phyloP scores from a whole-genome alignment of 1,140 invertebrate genomes.

The Dreissena polymorpha region DNA sequence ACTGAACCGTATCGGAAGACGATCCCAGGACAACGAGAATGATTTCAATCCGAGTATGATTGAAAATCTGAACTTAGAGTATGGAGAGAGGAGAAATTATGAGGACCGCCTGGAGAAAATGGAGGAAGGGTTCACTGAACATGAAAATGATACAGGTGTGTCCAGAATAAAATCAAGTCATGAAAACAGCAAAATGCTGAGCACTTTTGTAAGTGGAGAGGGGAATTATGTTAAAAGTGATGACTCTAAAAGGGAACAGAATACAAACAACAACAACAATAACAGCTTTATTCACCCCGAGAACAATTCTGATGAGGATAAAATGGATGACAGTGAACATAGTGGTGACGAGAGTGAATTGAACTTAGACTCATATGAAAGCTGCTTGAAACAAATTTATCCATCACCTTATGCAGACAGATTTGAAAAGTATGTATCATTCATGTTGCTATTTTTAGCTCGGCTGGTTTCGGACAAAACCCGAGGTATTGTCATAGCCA shows the following conservation, averaged over 20 bases:
- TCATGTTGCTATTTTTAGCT: not conserved
- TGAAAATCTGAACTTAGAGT: not conserved
- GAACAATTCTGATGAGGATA: constrained; percentile 22
- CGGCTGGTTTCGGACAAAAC: too few species aligned
- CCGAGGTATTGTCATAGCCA: too few species aligned
- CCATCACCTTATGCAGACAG: constrained; percentile 66
- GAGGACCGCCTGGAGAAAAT: constrained; percentile 2
- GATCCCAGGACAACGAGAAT: not conserved
- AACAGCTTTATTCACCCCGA: not conserved
- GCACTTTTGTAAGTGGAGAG: too few species aligned
- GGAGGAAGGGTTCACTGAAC: not conserved
- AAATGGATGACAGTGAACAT: constrained; percentile 40
- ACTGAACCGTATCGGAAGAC: too few species aligned
- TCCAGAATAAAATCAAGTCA: not conserved
- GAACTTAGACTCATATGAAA: constrained; percentile 60
- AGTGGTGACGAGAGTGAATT: constrained; percentile 35
- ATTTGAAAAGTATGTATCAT: constrained; percentile 57
- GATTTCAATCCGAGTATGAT: not conserved
- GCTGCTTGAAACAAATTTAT: constrained; percentile 73
- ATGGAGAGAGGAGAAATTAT: not conserved
- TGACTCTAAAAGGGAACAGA: too few species aligned
- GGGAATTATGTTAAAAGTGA: too few species aligned
- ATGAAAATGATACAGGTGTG: not conserved
- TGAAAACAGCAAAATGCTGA: not conserved
- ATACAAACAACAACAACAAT: not conserved